Evolutionary conservation across 2,888 invertebrate genomes (phyloP).

Genomic region (Cryptocheilus praepositus): DNA sequence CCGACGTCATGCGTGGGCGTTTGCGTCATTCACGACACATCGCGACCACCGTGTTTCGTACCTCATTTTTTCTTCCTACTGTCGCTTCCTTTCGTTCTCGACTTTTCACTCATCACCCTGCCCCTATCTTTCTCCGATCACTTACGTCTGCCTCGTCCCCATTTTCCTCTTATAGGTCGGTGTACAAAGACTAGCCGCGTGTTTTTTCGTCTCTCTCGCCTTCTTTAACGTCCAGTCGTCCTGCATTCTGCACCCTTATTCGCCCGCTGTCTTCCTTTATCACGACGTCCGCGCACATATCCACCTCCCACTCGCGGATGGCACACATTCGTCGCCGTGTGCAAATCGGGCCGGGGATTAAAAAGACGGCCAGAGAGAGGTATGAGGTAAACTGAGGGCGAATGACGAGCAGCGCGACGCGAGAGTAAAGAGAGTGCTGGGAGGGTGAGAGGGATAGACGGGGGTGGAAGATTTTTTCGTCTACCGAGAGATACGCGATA

Average conservation of each 20-base stretch:
- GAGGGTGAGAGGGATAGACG: constrained; percentile 2
- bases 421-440: constrained; percentile 20
- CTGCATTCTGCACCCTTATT: not conserved
- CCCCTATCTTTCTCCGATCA: constrained; percentile 14
- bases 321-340: constrained; percentile 12
- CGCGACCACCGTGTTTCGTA: constrained; percentile 39
- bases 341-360: constrained; percentile 27
- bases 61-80: constrained; percentile 24
- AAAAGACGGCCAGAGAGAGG: constrained; percentile 10
- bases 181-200: constrained; percentile 10
- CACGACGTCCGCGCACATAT: constrained; percentile 1
- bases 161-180: not conserved
- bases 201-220: constrained; percentile 12
- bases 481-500: constrained; percentile 15
- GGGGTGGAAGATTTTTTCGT: constrained; percentile 1
- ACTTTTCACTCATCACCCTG: constrained; percentile 7
- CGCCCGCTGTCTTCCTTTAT: not conserved
- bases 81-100: constrained; percentile 23
- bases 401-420: constrained; percentile 14
- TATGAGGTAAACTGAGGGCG: not conserved
- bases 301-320: not conserved
- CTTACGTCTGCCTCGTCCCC: not conserved
- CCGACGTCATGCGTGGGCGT: constrained; percentile 45
- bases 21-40: constrained; percentile 58
- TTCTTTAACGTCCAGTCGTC: not conserved